Evolutionary conservation across 2,113 vertebrate species (phyloP).

Genomic region (Atrichornis clamosus): DNA sequence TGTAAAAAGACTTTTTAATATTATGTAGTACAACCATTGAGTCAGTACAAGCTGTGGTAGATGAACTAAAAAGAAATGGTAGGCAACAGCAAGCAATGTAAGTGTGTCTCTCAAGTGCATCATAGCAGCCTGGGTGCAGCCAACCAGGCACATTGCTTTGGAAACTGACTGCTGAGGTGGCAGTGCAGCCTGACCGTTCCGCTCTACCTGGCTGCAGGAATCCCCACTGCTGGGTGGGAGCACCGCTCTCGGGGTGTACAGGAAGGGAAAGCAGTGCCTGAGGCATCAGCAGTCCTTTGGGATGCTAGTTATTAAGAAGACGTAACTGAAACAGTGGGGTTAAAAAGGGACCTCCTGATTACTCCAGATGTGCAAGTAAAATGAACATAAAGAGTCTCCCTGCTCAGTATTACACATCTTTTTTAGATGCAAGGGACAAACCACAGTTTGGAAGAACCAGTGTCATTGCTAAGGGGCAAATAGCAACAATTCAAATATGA

Average conservation of each 20-base stretch:
- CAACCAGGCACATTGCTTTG: not conserved
- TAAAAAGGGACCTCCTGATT: not conserved
- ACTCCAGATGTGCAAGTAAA: not conserved
- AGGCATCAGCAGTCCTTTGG: not conserved
- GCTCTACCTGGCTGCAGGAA: not conserved
- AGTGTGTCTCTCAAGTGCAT: not conserved
- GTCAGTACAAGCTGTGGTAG: not conserved
- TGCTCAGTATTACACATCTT: not conserved
- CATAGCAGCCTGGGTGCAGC: not conserved
- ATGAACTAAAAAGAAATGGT: not conserved
- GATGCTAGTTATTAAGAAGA: not conserved
- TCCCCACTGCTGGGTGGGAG: rapidly evolving
- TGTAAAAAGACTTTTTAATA: not conserved
- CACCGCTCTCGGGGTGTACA: not conserved
- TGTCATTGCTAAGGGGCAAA: not conserved
- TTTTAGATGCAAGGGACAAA: not conserved
- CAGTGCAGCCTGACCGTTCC: not conserved
- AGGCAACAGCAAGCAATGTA: rapidly evolving
- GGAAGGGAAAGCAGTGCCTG: not conserved
- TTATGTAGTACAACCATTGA: not conserved
- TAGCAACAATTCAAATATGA: not conserved
- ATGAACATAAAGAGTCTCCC: not conserved
- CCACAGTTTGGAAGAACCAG: not conserved
- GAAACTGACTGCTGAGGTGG: not conserved
- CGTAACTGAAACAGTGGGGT: not conserved